Percentiles rank a stretch among this genome's conserved stretches.
These are phyloP conservation scores for Pangasius mekongensis DNA, from an alignment of 2,797 vertebrate genomes.

Conservation along the genomic window DNA sequence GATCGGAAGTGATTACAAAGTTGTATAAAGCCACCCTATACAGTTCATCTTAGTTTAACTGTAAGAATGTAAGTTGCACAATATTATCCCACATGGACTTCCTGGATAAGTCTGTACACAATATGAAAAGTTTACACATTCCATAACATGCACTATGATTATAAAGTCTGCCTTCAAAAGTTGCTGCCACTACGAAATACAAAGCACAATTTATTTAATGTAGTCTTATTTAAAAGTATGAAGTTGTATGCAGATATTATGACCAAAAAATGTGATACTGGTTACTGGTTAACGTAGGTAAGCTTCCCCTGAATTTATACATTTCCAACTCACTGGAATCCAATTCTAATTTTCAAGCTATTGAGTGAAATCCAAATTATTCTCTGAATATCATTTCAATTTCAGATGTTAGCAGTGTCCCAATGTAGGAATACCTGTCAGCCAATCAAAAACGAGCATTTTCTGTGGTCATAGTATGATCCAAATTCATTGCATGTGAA, in stretches of 20 bases:
- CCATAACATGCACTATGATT: slow-evolving; percentile 3
- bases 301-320: background rate
- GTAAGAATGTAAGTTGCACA: background rate
- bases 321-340: background rate
- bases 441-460: background rate
- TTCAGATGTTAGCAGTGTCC: background rate
- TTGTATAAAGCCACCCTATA: background rate
- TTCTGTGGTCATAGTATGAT: background rate
- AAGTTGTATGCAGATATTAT: background rate
- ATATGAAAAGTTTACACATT: slow-evolving; percentile 4
- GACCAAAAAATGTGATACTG: background rate
- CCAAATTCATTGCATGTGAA: background rate
- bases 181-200: background rate
- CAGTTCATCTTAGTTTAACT: background rate
- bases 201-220: background rate
- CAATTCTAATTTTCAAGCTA: background rate
- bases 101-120: background rate
- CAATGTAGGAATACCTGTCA: background rate
- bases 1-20: background rate
- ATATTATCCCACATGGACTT: background rate
- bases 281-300: background rate
- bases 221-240: background rate
- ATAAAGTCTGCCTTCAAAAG: slow-evolving; percentile 14
- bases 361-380: background rate
- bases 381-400: background rate